Evolutionary conservation across 2,113 vertebrate genomes (phyloP).

Genomic region (Erpornis zantholeuca): DNA sequence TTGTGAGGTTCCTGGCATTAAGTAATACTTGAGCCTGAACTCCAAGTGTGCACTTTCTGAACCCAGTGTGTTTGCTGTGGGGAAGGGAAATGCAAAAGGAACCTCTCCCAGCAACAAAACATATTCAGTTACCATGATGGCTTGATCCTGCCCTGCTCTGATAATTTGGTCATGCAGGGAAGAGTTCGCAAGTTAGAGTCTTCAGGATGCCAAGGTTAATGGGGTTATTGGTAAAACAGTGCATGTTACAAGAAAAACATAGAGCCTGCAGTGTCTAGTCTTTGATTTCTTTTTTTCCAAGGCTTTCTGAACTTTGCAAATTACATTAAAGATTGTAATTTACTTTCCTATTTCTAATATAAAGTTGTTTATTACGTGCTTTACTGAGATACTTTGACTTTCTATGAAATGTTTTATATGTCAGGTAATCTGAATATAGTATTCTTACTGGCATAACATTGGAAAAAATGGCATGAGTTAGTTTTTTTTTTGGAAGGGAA

Average conservation of each 20-base stretch:
- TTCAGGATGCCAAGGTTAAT: not conserved
- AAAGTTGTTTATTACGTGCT: not conserved
- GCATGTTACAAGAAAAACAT: not conserved
- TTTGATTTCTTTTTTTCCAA: not conserved
- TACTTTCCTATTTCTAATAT: not conserved
- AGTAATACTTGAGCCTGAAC: not conserved
- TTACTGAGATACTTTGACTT: not conserved
- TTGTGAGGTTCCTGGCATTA: not conserved
- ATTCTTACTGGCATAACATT: not conserved
- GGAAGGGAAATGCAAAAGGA: not conserved
- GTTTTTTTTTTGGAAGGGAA: too few species aligned
- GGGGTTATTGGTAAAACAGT: not conserved
- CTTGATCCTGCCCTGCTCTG: not conserved
- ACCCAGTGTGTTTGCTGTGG: not conserved
- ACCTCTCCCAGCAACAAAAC: not conserved
- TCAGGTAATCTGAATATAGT: not conserved
- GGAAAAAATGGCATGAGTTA: not conserved
- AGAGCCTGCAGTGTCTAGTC: not conserved
- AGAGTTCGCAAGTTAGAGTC: not conserved
- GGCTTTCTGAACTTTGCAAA: not conserved
- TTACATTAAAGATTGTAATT: not conserved
- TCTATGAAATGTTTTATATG: not conserved
- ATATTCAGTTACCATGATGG: not conserved
- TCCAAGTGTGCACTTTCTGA: not conserved
- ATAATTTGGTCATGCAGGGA: not conserved